Evolutionary conservation across 2,888 invertebrate species (phyloP), one percentile per base, ranked within the genome.

Genomic region (Pheosia tremula): DNA sequence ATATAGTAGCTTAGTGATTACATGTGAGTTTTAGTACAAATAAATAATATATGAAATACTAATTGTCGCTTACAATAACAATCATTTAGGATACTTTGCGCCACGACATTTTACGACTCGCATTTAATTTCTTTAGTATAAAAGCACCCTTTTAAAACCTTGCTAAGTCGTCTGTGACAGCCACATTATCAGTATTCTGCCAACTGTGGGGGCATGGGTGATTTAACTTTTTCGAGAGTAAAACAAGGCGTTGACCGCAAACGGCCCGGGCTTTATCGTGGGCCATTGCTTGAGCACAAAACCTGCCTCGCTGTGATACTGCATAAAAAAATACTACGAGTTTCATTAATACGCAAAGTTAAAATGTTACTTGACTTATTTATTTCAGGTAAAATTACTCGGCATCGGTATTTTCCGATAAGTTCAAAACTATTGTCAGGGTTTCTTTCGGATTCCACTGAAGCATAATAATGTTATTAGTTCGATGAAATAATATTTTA

Each of bases 171-270:
- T 11, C 47, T 1, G 47, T 47, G 47, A n/a, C 47, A 47, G 47
- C 47, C 11, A 50, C 50, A 50, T 50, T 50, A 50, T 50, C 50
- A 50, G 50, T 50, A 50, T 24, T 50, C 50, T 10, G 3, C 50
- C 24, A 13, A 24, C 50, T 24, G 50, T 24, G 9, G 50, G 24
- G 50, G 50, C 50, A 24, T 24, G n/a, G 47, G 47, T 6, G 4
- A 47, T 47, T 11, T 9, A 50, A 50, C 50, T 50, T 50, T 50
- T 50, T 50, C 24, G 24, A 50, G 50, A 24, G 24, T 24, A 10
- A 24, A 24, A 9, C 13, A 13, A 50, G 13, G 13, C 49, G 45
- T 45, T 47, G 47, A n/a, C 47, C 47, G 47, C n/a, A 6, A n/a
- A 4, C n/a, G 47, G 47, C 9, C 9, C n/a, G 47, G 11, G 11